Base-by-base conservation (phyloP, 2,113 vertebrate genomes). In the Mormoops blainvillei region DNA sequence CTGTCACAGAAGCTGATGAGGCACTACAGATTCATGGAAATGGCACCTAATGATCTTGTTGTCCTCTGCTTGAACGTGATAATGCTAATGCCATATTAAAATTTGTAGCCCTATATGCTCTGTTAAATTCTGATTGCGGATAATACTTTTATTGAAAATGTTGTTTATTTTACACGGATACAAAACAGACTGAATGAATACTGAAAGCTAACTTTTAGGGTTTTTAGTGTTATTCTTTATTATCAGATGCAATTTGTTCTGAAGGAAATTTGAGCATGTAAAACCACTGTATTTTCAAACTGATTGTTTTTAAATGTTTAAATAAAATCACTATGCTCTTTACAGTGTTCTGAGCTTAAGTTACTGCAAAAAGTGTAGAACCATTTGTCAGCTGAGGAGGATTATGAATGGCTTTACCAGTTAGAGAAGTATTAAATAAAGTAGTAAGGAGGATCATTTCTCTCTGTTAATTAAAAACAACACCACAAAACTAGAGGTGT, bases 11-110 rank as follows among this genome's bases (percentile, higher is more conserved):
- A 97, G 92, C 84, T 70, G 92, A 95, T 94, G 92, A 97, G 96
- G 95, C 68, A 73, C 41, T 61, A 22, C 7, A 84, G 22, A 70
- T 82, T 58, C 43, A 83, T 68, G 89, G 88, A 96, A 95, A 94
- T 67, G 89, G 48, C 56, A 92, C 65, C 43, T 68, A 94, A 61
- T 36, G 50, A 73, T 92, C 89, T 61, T 71, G 45, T 61, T 63
- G 65, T 97, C 74, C 87, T 94, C 92, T 92, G 84, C 56, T 92
- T 92, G 74, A 70, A 95, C 86, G 38, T 65, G 88, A 95, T 92
- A 97, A 97, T 87, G 43, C 61, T 97, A 95, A 96, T 70, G 82
- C 52, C 33, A 70, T 97, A 95, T 96, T 98, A 97, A 97, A 94
- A 96, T 91, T 95, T 93, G 48, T 86, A 89, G 92, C 91, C 82